These are phyloP conservation scores for Chloebia gouldiae DNA, from an alignment of 2,113 vertebrate species.

Conservation along the genomic window DNA sequence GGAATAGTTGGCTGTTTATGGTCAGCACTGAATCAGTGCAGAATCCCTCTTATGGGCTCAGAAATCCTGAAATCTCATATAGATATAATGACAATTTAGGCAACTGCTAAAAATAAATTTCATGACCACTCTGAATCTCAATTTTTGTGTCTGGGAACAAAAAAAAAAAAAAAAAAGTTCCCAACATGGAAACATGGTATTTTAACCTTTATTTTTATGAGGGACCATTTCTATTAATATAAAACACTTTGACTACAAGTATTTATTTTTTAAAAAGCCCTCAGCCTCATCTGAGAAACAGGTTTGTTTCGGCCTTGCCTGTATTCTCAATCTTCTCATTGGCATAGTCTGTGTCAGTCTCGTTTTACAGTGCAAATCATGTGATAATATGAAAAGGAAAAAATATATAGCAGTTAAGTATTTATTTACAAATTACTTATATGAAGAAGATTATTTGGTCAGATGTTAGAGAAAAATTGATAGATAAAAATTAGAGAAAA, in stretches of 20 bases:
- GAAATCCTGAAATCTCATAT: background rate
- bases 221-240: background rate
- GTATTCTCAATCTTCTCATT: background rate
- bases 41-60: background rate
- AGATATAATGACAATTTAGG: background rate
- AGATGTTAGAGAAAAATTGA: background rate
- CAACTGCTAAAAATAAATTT: background rate
- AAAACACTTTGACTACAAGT: background rate
- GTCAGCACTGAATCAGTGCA: background rate
- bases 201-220: background rate
- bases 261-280: background rate
- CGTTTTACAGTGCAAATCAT: background rate
- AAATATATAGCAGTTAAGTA: background rate
- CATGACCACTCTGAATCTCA: background rate
- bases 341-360: background rate
- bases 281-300: background rate
- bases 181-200: background rate
- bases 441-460: background rate
- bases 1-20: background rate
- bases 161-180: background rate
- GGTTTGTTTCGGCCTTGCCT: background rate
- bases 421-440: background rate
- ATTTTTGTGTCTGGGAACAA: background rate
- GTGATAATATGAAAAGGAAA: background rate
- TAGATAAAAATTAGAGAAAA: background rate